Evolutionary conservation across 2,113 vertebrate species (phyloP).

Genomic region (Hemibagrus wyckioides): DNA sequence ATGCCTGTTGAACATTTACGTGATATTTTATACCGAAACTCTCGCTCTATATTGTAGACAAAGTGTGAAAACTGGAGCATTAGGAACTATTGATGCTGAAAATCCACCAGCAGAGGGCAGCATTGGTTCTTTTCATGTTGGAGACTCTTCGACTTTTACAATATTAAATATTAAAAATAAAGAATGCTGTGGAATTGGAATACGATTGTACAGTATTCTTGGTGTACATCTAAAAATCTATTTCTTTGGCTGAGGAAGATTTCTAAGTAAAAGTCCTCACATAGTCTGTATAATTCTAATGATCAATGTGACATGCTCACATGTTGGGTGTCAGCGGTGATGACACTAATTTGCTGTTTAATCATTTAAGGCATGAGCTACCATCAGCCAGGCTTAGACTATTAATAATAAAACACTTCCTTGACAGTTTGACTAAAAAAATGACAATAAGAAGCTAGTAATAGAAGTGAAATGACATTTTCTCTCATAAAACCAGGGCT

Average conservation of each 20-base stretch:
- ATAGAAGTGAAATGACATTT: not conserved
- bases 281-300: not conserved
- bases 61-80: not conserved
- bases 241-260: not conserved
- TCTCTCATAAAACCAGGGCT: not conserved
- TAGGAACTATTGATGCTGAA: not conserved
- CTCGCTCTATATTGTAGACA: not conserved
- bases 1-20: not conserved
- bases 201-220: not conserved
- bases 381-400: not conserved
- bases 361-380: not conserved
- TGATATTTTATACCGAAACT: not conserved
- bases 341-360: not conserved
- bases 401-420: not conserved
- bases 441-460: not conserved
- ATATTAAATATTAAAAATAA: not conserved
- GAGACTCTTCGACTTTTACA: not conserved
- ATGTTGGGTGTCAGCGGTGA: not conserved
- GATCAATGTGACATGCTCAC: not conserved
- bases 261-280: not conserved
- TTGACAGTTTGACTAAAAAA: not conserved
- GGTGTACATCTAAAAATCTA: not conserved
- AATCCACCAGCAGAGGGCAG: slow-evolving; percentile 45
- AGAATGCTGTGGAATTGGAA: not conserved
- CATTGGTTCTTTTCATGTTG: not conserved